Evolutionary conservation across 2,888 invertebrate genomes (phyloP), one percentile per base, ranked within the genome.

Genomic region (Volucella inflata): DNA sequence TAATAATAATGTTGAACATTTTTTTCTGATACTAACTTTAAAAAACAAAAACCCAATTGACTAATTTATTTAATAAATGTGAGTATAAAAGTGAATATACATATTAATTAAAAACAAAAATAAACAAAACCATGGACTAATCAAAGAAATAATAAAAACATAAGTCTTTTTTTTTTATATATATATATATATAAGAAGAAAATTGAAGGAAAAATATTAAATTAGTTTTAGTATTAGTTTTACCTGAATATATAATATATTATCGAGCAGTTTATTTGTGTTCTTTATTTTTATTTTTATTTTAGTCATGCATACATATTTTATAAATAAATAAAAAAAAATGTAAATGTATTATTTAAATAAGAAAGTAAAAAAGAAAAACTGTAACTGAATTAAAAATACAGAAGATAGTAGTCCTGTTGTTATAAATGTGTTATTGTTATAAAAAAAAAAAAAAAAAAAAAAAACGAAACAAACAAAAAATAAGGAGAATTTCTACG

Each of bases 1-100:
- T 30, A 81, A 85, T 85, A 89, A 88, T 67, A 88, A 87, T 87
- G 88, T 88, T 71, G 84, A 87, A 87, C 87, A 88, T 89, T 89
- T 89, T 89, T 88, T 88, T 89, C 85, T 81, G 65, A 85, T 89
- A 88, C 88, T 88, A 89, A 89, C 88, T 88, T 85, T 88, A 89
- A 87, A 65, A 88, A 51, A 62, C 44, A 16, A 77, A 48, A 74
- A 55, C 62, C 44, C 74, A 70, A 82, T 78, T 87, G 78, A 83
- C 75, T 83, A 75, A 83, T 87, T 87, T 83, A 87, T 87, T 79
- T 71, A 87, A 78, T 87, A 87, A 79, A 81, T 84, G 84, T 84
- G 84, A 79, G 79, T 48, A 79, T 79, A 74, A 84, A 67, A 72
- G 48, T 74, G 74, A 78, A 84, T 74, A 76, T 78, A 78, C 75